These are phyloP conservation scores for Amblyopsis hoosieri DNA, from an alignment of 2,797 vertebrate genomes.

Conservation along the genomic window DNA sequence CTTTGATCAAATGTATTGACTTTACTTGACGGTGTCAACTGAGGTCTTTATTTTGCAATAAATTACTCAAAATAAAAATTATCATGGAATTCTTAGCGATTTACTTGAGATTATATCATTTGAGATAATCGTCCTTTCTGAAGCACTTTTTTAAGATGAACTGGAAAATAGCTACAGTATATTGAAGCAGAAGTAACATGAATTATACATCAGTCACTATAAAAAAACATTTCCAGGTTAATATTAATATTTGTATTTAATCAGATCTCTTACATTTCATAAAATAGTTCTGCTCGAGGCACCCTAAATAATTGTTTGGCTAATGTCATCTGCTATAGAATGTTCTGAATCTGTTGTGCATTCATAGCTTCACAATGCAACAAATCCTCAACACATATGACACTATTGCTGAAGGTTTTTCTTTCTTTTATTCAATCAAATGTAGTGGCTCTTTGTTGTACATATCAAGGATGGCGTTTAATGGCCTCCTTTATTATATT, in stretches of 20 bases:
- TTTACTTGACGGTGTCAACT: constrained; percentile 24
- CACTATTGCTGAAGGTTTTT: constrained; percentile 41
- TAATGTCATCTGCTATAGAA: neutral
- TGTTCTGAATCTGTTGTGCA: constrained; percentile 34
- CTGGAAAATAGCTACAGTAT: neutral
- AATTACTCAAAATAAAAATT: constrained; percentile 9
- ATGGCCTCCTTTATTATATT: constrained; percentile 37
- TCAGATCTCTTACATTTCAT: neutral
- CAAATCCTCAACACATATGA: constrained; percentile 28
- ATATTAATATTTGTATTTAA: constrained; percentile 1
- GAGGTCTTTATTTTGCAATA: constrained; percentile 32
- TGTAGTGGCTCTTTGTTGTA: constrained; percentile 40
- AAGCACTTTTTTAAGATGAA: constrained; percentile 32
- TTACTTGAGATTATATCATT: constrained; percentile 4
- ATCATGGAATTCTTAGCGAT: constrained; percentile 28
- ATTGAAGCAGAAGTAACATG: neutral
- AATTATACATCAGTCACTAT: neutral
- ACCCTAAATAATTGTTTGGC: neutral
- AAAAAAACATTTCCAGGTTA: neutral
- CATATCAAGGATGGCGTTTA: constrained; percentile 21
- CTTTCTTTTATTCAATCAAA: constrained; percentile 36
- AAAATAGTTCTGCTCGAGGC: neutral
- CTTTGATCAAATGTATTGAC: neutral
- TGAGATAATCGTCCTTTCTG: constrained; percentile 34
- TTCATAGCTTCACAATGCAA: constrained; percentile 22